These are phyloP conservation scores for Agrotis ipsilon DNA, from an alignment of 2,888 invertebrate genomes.

Conservation along the genomic window DNA sequence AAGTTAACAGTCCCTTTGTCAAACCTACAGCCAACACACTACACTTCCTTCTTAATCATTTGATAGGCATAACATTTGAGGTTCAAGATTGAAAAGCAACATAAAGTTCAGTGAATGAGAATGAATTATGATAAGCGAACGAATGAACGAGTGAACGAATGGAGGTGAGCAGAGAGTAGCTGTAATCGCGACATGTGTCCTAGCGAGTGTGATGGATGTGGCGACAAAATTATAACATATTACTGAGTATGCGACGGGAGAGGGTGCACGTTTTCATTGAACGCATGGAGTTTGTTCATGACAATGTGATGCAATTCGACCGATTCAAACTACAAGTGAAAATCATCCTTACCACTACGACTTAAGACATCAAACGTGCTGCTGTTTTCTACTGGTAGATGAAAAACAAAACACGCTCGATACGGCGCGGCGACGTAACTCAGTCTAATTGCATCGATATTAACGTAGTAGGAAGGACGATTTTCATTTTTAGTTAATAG, in stretches of 20 bases:
- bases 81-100: constrained; percentile 29
- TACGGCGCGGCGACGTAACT: too few relatives aligned
- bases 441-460: too few relatives aligned
- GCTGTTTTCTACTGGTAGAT: too few relatives aligned
- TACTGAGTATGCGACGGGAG: constrained; percentile 28
- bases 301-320: too few relatives aligned
- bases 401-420: too few relatives aligned
- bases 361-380: too few relatives aligned
- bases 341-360: too few relatives aligned
- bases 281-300: too few relatives aligned
- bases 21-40: too few relatives aligned
- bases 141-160: constrained; percentile 62
- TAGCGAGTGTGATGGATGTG: constrained; percentile 79
- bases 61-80: constrained; percentile 28
- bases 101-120: constrained; percentile 65
- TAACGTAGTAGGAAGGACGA: too few relatives aligned
- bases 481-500: too few relatives aligned
- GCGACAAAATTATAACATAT: constrained; percentile 71
- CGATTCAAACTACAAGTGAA: too few relatives aligned
- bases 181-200: constrained; percentile 82
- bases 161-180: constrained; percentile 65
- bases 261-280: constrained; percentile 62
- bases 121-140: constrained; percentile 73
- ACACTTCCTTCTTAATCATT: constrained; percentile 26
- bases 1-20: not conserved